Evolutionary conservation across 2,888 invertebrate species (phyloP).

Genomic region (Lumbricus terrestris): DNA sequence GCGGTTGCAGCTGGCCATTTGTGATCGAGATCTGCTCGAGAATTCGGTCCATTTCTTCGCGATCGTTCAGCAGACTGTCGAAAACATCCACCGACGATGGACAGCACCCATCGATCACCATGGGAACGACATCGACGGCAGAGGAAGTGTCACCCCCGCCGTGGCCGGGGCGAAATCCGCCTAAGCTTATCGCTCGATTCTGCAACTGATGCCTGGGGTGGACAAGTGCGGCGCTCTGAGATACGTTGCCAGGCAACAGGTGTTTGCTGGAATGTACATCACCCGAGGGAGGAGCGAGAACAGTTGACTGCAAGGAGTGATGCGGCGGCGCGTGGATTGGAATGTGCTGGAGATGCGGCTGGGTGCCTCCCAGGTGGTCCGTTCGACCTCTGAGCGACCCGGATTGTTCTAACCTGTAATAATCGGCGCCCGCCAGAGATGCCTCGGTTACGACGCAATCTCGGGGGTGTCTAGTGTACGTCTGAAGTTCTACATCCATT

Average conservation of each 20-base stretch:
- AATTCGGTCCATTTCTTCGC: neutral
- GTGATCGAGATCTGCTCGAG: neutral
- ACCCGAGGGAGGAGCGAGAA: neutral
- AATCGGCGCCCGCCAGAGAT: neutral
- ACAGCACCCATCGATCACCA: neutral
- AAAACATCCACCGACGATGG: neutral
- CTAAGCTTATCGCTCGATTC: neutral
- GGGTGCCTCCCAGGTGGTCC: neutral
- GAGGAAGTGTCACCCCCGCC: too few species aligned
- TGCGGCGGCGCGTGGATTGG: neutral
- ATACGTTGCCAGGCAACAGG: neutral
- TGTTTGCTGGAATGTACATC: neutral
- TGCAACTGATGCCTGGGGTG: neutral
- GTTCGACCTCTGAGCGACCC: neutral
- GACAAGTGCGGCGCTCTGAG: neutral
- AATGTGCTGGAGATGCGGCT: neutral
- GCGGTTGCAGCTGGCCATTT: neutral
- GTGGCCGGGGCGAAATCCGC: neutral
- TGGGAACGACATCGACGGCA: neutral
- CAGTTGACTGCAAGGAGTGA: neutral
- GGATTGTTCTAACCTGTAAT: neutral
- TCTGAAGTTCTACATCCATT: neutral
- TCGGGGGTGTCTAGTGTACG: neutral
- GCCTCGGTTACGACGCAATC: neutral
- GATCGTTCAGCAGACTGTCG: neutral